phyloP scores from a whole-genome alignment of 2,797 vertebrate species.

The Gallinago stenura region DNA sequence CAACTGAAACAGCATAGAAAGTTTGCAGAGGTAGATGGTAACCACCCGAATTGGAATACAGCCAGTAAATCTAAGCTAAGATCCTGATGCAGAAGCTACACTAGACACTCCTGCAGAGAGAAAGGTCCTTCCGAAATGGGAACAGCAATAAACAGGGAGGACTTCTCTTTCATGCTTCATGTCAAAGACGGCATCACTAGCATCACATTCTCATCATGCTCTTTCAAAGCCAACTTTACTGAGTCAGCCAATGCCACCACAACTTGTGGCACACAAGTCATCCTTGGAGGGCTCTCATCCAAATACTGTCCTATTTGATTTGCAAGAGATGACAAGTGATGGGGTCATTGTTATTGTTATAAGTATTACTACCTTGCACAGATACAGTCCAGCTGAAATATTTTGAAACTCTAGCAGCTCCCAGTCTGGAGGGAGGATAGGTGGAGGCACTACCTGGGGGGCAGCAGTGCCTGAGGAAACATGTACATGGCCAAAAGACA shows the following conservation, averaged over 20 bases:
- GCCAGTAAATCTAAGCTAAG: slow-evolving; percentile 18
- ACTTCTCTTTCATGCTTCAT: not conserved
- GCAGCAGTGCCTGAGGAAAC: not conserved
- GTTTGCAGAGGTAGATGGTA: not conserved
- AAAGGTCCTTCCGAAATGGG: not conserved
- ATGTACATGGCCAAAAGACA: not conserved
- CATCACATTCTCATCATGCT: not conserved
- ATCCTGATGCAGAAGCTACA: slow-evolving; percentile 6
- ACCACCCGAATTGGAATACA: not conserved
- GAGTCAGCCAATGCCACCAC: not conserved
- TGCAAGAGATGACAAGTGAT: not conserved
- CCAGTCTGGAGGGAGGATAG: not conserved
- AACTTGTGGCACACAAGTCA: not conserved
- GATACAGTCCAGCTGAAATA: not conserved
- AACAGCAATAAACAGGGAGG: not conserved
- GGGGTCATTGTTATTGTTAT: fast-evolving
- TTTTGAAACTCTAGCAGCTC: not conserved
- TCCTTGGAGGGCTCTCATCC: not conserved
- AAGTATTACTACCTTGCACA: not conserved
- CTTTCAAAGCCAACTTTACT: not conserved
- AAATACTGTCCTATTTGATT: not conserved
- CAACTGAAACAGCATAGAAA: slow-evolving; percentile 1
- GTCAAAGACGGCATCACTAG: not conserved
- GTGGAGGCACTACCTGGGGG: not conserved
- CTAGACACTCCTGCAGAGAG: slow-evolving; percentile 12